phyloP scores from a whole-genome alignment of 1,140 invertebrate species.

The Lasioglossum albipes region DNA sequence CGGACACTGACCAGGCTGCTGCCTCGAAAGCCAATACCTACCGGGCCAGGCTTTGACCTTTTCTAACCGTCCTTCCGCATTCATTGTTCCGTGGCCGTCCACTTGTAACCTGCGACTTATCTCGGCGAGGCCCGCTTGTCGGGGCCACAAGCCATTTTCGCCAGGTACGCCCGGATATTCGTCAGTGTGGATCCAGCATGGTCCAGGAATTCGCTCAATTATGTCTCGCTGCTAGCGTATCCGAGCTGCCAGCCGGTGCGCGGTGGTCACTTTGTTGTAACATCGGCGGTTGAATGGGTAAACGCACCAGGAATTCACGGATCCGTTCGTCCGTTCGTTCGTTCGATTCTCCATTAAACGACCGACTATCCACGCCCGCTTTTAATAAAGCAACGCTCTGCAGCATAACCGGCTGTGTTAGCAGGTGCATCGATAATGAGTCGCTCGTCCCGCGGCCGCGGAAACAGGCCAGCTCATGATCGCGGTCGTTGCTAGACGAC shows the following conservation, averaged over 20 bases:
- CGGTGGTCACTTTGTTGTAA: background rate
- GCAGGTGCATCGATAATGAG: background rate
- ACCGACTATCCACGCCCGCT: no score
- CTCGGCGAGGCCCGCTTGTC: conserved; percentile 7
- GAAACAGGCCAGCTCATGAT: no score
- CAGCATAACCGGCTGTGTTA: background rate
- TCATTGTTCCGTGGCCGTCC: conserved; percentile 55
- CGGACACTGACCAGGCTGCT: conserved; percentile 62
- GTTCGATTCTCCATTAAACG: background rate
- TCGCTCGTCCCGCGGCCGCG: background rate
- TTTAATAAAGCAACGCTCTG: background rate
- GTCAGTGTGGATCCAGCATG: background rate
- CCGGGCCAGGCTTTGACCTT: conserved; percentile 39
- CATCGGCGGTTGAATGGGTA: background rate
- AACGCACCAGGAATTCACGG: background rate
- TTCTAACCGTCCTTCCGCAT: conserved; percentile 49
- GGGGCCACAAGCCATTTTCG: conserved; percentile 11
- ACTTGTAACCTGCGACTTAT: conserved; percentile 50
- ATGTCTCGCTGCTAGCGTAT: background rate
- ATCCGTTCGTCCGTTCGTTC: background rate
- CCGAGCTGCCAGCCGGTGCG: background rate
- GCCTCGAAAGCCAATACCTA: conserved; percentile 58
- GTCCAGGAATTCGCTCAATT: conserved; percentile 6
- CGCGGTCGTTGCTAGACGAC: no score
- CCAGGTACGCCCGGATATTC: conserved; percentile 9